Evolutionary conservation across 2,888 invertebrate species (phyloP).

Genomic region (Xylota sylvarum): DNA sequence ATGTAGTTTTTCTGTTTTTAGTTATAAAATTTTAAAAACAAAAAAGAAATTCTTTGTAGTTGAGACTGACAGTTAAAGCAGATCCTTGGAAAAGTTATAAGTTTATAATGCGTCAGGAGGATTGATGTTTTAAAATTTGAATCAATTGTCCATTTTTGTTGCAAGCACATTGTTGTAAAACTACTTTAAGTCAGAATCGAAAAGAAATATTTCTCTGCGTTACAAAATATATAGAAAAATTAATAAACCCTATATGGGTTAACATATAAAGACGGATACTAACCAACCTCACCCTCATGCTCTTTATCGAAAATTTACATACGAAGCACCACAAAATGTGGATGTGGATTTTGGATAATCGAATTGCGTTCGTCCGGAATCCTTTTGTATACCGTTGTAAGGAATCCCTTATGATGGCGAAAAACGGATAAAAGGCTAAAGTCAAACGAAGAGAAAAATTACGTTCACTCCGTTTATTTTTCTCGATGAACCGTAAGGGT

Average conservation of each 20-base stretch:
- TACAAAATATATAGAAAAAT: background rate
- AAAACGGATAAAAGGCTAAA: conserved; percentile 76
- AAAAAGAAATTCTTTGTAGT: too few species aligned
- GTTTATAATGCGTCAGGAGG: too few species aligned
- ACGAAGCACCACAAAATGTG: conserved; percentile 75
- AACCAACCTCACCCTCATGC: conserved; percentile 11
- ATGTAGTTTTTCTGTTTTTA: too few species aligned
- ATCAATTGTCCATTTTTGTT: too few species aligned
- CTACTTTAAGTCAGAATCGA: too few species aligned
- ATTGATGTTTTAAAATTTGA: too few species aligned
- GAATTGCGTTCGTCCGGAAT: conserved; percentile 77
- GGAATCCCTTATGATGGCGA: conserved; percentile 74
- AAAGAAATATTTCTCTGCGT: background rate
- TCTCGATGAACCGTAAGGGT: conserved; percentile 63
- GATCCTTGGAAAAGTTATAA: too few species aligned
- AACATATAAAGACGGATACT: background rate
- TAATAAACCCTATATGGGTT: background rate
- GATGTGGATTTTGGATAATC: conserved; percentile 77
- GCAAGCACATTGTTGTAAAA: too few species aligned
- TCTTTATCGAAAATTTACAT: conserved; percentile 70
- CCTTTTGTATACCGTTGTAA: conserved; percentile 73
- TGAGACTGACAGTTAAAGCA: too few species aligned
- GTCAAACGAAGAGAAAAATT: conserved; percentile 76
- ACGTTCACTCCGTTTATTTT: conserved; percentile 74
- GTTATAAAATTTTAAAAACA: too few species aligned